These are phyloP conservation scores for Hofmannophila pseudospretella DNA, from an alignment of 2,888 invertebrate genomes.

Conservation along the genomic window DNA sequence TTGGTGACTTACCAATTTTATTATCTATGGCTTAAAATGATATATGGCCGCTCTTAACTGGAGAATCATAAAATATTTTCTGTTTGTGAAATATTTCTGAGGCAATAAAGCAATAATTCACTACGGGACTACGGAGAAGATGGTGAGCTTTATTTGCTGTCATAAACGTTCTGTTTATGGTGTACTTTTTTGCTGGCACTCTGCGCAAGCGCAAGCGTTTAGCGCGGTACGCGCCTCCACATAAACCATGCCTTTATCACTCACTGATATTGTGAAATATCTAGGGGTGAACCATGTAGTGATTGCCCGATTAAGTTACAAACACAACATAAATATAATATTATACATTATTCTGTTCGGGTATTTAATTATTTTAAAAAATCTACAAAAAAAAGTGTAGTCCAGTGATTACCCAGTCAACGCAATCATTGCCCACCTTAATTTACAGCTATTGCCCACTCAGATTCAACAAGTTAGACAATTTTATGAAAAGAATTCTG, in stretches of 20 bases:
- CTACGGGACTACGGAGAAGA: slow-evolving; percentile 75
- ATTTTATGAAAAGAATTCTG: no score
- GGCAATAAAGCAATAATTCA: slow-evolving; percentile 79
- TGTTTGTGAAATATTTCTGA: slow-evolving; percentile 78
- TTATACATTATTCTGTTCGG: no score
- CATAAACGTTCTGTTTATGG: slow-evolving; percentile 75
- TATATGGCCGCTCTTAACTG: slow-evolving; percentile 74
- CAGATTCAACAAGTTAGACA: no score
- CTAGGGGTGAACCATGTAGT: no score
- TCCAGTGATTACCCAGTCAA: no score
- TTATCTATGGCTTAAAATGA: slow-evolving; percentile 78
- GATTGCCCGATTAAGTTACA: no score
- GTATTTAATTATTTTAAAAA: no score
- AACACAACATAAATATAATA: no score
- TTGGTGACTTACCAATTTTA: slow-evolving; percentile 74
- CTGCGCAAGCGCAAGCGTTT: slow-evolving; percentile 25
- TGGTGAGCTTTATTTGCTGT: slow-evolving; percentile 74
- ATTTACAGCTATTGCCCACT: no score
- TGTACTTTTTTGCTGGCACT: slow-evolving; percentile 68
- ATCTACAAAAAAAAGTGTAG: no score
- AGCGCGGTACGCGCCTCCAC: slow-evolving; percentile 47
- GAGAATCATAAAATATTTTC: slow-evolving; percentile 78
- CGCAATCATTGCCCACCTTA: no score
- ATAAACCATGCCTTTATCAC: slow-evolving; percentile 60
- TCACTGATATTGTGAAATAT: no score